Evolutionary conservation across 2,888 invertebrate species (phyloP).

Genomic region (Acrocyrtus sp.): DNA sequence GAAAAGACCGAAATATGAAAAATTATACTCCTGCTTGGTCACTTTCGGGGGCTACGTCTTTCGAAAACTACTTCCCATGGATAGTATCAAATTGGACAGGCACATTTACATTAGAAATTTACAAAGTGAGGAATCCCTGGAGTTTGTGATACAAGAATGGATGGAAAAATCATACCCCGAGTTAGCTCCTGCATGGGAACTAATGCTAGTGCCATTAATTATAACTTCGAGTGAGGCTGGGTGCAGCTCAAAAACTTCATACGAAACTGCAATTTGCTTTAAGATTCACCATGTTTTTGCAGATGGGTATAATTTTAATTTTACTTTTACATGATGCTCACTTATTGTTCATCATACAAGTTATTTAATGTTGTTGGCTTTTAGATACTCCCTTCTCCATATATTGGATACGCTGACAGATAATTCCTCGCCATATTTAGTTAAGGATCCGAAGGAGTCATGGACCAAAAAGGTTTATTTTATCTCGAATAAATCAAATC

Average conservation of each 20-base stretch:
- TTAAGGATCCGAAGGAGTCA: slow-evolving; percentile 50
- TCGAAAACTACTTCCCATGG: slow-evolving; percentile 46
- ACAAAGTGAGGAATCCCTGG: slow-evolving; percentile 28
- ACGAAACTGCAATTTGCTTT: slow-evolving; percentile 51
- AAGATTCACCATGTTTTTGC: slow-evolving; percentile 55
- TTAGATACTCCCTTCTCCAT: slow-evolving; percentile 49
- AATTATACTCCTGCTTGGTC: slow-evolving; percentile 53
- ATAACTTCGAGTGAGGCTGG: not conserved
- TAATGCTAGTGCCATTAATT: slow-evolving; percentile 40
- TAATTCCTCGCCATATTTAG: slow-evolving; percentile 49
- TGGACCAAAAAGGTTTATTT: slow-evolving; percentile 34
- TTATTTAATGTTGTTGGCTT: not conserved
- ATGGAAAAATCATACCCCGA: slow-evolving; percentile 46
- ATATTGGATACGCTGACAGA: slow-evolving; percentile 50
- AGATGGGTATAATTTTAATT: slow-evolving; percentile 43
- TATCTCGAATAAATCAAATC: not conserved
- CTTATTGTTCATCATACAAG: not conserved
- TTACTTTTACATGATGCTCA: not conserved
- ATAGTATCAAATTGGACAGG: slow-evolving; percentile 39
- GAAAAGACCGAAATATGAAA: slow-evolving; percentile 53
- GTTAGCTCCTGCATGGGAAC: slow-evolving; percentile 51
- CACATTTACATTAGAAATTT: slow-evolving; percentile 41
- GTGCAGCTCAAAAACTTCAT: not conserved
- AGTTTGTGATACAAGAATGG: slow-evolving; percentile 43
- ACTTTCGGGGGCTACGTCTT: slow-evolving; percentile 56